Evolutionary conservation across 2,113 vertebrate genomes (phyloP).

Genomic region (Eublepharis macularius): DNA sequence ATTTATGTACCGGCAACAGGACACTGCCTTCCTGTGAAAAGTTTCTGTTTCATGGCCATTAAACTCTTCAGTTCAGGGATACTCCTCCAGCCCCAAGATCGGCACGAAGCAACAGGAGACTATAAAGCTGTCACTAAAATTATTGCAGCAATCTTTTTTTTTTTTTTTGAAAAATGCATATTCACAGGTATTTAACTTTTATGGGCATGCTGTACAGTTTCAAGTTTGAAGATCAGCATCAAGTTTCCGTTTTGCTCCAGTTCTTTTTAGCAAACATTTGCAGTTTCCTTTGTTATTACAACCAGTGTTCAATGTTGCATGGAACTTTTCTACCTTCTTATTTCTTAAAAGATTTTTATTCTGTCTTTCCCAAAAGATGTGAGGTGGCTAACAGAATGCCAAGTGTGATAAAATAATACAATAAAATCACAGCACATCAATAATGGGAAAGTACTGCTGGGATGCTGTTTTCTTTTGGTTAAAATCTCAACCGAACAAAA

Average conservation of each 20-base stretch:
- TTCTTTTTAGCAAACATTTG: neutral
- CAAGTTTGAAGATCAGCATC: constrained; percentile 4
- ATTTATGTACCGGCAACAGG: constrained; percentile 65
- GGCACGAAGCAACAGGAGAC: constrained; percentile 4
- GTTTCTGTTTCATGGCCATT: constrained; percentile 61
- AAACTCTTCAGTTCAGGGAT: constrained; percentile 59
- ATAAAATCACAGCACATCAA: too few relatives aligned
- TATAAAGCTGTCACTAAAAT: neutral
- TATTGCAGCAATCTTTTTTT: neutral
- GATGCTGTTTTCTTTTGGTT: too few relatives aligned
- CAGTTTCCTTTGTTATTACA: neutral
- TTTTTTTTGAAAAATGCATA: neutral
- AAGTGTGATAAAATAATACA: too few relatives aligned
- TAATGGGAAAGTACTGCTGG: too few relatives aligned
- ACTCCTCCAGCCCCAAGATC: constrained; percentile 36
- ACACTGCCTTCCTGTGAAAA: constrained; percentile 64
- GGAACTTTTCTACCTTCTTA: neutral
- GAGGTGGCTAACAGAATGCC: too few relatives aligned
- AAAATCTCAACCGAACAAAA: too few relatives aligned
- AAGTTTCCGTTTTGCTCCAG: neutral
- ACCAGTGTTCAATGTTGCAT: neutral
- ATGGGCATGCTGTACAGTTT: neutral
- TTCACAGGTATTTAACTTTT: constrained; percentile 18
- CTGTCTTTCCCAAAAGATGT: too few relatives aligned
- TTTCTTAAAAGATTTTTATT: fast-evolving